Percentiles rank a stretch among this genome's conserved stretches.
These are phyloP conservation scores for Pseudocheirus occidentalis DNA, from an alignment of 2,797 vertebrate genomes.

Conservation along the genomic window DNA sequence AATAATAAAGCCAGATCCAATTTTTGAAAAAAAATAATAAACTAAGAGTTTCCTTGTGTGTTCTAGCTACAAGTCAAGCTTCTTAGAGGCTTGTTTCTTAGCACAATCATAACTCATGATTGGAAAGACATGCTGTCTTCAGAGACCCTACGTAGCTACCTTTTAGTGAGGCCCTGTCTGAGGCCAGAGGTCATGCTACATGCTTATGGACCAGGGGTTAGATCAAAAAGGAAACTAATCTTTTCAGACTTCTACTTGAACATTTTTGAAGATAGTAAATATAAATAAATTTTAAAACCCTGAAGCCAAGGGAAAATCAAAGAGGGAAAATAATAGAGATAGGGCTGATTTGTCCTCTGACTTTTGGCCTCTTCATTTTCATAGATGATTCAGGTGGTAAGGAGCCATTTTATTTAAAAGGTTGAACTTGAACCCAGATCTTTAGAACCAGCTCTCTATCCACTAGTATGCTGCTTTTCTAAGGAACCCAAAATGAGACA, in stretches of 20 bases:
- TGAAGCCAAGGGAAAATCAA: neutral
- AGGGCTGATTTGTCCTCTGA: neutral
- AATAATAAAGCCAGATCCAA: slow-evolving; percentile 44
- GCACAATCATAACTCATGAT: slow-evolving; percentile 44
- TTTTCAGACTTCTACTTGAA: neutral
- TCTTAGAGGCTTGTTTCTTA: slow-evolving; percentile 45
- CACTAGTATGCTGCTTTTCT: neutral
- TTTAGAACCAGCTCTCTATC: neutral
- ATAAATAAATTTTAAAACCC: too few relatives aligned
- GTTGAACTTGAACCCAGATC: neutral
- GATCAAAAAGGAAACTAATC: neutral
- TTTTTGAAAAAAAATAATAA: slow-evolving; percentile 45
- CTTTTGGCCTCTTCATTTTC: neutral
- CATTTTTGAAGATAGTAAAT: neutral
- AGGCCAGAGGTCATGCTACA: neutral
- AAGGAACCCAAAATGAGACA: neutral
- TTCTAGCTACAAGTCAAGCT: slow-evolving; percentile 42
- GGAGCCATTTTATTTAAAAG: neutral
- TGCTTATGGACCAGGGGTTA: neutral
- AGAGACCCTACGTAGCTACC: neutral
- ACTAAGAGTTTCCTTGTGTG: neutral
- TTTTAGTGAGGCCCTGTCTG: neutral
- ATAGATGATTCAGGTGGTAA: neutral
- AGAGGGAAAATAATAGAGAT: neutral
- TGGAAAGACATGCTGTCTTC: too few relatives aligned